phyloP scores from a whole-genome alignment of 2,888 invertebrate genomes.

The Epicampocera succincta region DNA sequence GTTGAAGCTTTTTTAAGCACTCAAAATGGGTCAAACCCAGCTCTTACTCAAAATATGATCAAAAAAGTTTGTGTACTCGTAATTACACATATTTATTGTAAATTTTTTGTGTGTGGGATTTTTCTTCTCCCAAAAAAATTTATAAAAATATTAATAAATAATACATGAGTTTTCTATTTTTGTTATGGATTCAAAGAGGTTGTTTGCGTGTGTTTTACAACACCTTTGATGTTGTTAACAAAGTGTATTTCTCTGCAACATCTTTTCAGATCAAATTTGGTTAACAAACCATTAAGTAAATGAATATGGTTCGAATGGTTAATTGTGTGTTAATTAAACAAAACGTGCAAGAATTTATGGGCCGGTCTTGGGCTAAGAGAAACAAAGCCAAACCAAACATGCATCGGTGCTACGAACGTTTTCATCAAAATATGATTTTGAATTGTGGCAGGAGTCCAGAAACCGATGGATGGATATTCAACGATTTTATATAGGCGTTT shows the following conservation, averaged over 20 bases:
- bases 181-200: slow-evolving; percentile 5
- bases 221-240: background rate
- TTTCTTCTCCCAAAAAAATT: background rate
- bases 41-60: background rate
- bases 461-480: too few species aligned
- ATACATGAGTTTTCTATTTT: slow-evolving; percentile 33
- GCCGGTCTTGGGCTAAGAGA: too few species aligned
- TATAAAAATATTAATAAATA: slow-evolving; percentile 8
- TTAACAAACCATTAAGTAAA: background rate
- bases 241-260: background rate
- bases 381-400: too few species aligned
- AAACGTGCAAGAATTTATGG: background rate
- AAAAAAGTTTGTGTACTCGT: too few species aligned
- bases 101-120: background rate
- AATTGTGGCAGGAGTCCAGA: too few species aligned
- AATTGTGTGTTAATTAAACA: background rate
- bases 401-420: too few species aligned
- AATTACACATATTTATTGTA: background rate
- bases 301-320: background rate
- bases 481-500: too few species aligned
- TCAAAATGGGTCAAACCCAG: slow-evolving; percentile 32
- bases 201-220: slow-evolving; percentile 9
- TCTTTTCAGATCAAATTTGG: slow-evolving; percentile 5
- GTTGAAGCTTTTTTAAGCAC: background rate
- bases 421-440: too few species aligned